These are phyloP conservation scores for Aplysia californica DNA, from an alignment of 1,140 invertebrate species.

Conservation along the genomic window DNA sequence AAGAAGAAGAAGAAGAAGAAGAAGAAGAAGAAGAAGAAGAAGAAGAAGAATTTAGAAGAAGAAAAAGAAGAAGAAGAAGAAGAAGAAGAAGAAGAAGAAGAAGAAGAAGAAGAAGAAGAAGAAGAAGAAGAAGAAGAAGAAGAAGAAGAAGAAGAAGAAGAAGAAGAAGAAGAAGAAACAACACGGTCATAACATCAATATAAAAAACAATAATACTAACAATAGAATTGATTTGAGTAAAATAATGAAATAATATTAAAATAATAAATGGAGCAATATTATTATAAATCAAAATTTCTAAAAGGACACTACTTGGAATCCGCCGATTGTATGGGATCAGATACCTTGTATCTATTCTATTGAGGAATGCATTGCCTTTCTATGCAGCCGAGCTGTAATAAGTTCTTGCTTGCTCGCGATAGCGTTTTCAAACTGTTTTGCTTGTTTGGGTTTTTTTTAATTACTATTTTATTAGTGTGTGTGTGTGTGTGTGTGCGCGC, in stretches of 20 bases:
- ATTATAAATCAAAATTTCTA: too few species aligned
- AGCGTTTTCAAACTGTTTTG: too few species aligned
- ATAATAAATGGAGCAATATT: too few species aligned
- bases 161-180: not conserved
- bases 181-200: not conserved
- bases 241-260: not conserved
- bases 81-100: not conserved
- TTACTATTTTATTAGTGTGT: too few species aligned
- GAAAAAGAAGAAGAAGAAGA: not conserved
- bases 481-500: too few species aligned
- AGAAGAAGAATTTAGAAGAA: not conserved
- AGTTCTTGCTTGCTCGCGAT: too few species aligned
- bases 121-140: not conserved
- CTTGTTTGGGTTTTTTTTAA: too few species aligned
- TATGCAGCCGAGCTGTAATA: too few species aligned
- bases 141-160: not conserved
- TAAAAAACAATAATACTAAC: not conserved
- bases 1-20: not conserved
- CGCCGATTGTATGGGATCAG: too few species aligned
- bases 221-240: not conserved
- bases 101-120: not conserved
- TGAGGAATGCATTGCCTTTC: too few species aligned
- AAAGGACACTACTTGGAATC: too few species aligned
- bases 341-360: too few species aligned
- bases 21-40: not conserved